Conservation (phyloP, 37 sponge, comb jelly and placozoan species). For the Hormiphora californensis region DNA sequence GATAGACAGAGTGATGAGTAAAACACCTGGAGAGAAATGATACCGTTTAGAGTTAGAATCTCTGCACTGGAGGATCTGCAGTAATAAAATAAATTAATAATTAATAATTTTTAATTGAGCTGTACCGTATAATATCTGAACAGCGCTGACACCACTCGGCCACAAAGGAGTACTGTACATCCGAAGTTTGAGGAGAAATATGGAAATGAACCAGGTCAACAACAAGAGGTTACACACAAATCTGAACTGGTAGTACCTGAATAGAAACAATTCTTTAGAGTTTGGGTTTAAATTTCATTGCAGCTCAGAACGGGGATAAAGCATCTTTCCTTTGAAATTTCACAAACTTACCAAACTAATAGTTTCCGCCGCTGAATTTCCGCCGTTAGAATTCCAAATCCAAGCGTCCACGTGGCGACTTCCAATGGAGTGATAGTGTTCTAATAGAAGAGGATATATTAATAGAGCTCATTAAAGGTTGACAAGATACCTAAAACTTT, state of each 20-base stretch:
- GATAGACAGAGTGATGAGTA: constrained; percentile 41
- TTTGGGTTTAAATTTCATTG: too few species aligned
- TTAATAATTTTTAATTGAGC: too few species aligned
- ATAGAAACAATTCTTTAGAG: neutral
- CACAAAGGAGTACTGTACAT: neutral
- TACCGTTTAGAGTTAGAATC: neutral
- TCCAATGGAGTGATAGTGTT: neutral
- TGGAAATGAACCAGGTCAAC: constrained; percentile 27
- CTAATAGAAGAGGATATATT: too few species aligned
- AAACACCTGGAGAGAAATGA: neutral
- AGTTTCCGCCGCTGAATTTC: neutral
- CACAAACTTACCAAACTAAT: neutral
- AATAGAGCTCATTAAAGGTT: too few species aligned
- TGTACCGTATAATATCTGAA: constrained; percentile 39
- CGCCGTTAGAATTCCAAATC: neutral
- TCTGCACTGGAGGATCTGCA: too few species aligned
- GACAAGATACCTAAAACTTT: too few species aligned
- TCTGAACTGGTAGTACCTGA: constrained; percentile 48
- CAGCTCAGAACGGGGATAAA: too few species aligned
- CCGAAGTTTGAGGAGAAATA: constrained; percentile 20
- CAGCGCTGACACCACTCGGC: neutral
- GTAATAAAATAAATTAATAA: too few species aligned
- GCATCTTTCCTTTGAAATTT: neutral
- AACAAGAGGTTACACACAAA: constrained; percentile 40
- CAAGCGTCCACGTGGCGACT: constrained; percentile 5